phyloP scores from a whole-genome alignment of 2,888 invertebrate species.

The Automeris io region DNA sequence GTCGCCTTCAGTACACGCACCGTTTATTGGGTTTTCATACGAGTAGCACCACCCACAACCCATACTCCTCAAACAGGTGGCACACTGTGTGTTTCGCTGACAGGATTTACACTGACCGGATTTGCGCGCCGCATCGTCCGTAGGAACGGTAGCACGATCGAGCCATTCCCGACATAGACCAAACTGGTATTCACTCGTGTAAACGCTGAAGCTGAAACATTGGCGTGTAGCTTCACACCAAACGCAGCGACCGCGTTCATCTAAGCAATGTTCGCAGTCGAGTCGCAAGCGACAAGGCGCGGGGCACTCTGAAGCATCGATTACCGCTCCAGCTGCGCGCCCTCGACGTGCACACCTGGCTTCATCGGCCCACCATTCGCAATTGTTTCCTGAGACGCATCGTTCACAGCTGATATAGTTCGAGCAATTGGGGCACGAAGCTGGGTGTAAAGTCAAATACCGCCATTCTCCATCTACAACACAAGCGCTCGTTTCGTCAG shows the following conservation, averaged over 20 bases:
- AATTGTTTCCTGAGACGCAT: constrained; percentile 86
- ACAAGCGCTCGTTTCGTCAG: constrained; percentile 82
- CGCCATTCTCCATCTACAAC: constrained; percentile 80
- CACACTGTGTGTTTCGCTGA: constrained; percentile 84
- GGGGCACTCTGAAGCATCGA: constrained; percentile 82
- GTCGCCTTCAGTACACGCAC: constrained; percentile 90
- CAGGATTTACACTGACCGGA: constrained; percentile 89
- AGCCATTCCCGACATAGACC: constrained; percentile 96
- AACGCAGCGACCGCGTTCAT: constrained; percentile 91
- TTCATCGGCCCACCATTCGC: constrained; percentile 96
- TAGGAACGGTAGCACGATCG: constrained; percentile 82
- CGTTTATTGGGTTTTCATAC: constrained; percentile 90
- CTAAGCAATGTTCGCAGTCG: constrained; percentile 89
- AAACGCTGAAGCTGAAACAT: constrained; percentile 97
- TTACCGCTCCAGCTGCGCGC: constrained; percentile 81
- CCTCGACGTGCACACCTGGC: constrained; percentile 90
- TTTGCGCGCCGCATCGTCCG: constrained; percentile 46
- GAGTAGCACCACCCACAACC: constrained; percentile 98
- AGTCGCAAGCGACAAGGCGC: constrained; percentile 86
- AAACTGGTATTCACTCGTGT: constrained; percentile 95
- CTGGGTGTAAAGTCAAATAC: constrained; percentile 88
- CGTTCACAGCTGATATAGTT: constrained; percentile 93
- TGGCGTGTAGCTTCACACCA: constrained; percentile 96
- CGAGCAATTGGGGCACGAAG: constrained; percentile 91
- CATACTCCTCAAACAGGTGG: constrained; percentile 86